Evolutionary conservation across 2,888 invertebrate species (phyloP), one percentile per base, ranked within the genome.

Genomic region (Netelia melanura): DNA sequence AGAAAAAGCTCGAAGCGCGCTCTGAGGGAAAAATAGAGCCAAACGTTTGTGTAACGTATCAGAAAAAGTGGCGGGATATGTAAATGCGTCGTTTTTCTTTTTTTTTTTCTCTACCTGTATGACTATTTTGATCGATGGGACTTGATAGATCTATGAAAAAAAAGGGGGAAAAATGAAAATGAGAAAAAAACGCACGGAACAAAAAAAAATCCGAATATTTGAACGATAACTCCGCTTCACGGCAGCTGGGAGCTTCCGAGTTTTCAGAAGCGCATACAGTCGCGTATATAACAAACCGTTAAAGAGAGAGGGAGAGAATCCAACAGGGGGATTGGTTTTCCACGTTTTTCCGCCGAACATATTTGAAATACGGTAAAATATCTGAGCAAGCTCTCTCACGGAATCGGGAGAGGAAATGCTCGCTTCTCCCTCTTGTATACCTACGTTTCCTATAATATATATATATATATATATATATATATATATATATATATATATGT

Each of bases 331-430:
- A 84, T 81, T 81, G 81, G 77, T 84, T 84, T 78, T 81, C 56
- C 68, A 62, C 72, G 74, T 84, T 81, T 77, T 43, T 65, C 64
- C 75, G 56, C 54, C 65, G 48, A 56, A 70, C 80, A 76, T 80
- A 80, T 80, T 70, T 70, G 52, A 72, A 80, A 84, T 84, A 84
- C 84, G 76, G 71, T 84, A 72, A 84, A 84, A 84, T 84, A 84
- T 84, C 84, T 80, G 71, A 76, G 71, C 75, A 80, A 80, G 65
- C 84, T 84, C 80, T 80, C 80, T 17, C 38, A 38, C 38, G 38
- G 6, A 38, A 38, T 38, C 64, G 65, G 23, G 80, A 84, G 80
- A 72, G 76, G 56, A 80, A 80, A 21, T 76, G 25, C 64, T 30
- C 61, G 43, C 62, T n/a, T 14, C 56, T 14, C 38, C 68, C 56